Base-by-base conservation (phyloP, 2,797 vertebrate genomes). In the Enteromius radiatus region DNA sequence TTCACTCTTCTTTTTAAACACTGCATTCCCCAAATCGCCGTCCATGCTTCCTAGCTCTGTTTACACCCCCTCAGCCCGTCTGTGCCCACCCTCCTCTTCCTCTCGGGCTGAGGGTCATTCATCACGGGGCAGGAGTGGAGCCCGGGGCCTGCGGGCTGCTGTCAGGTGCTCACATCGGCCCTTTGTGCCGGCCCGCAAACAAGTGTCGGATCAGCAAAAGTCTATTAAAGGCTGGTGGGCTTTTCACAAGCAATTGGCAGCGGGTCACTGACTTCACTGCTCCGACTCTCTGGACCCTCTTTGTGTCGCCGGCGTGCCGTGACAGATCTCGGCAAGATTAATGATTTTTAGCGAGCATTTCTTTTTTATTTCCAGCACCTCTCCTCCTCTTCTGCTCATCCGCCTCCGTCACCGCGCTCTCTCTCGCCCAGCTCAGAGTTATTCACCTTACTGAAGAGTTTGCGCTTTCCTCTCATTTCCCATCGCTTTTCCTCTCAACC, bases 191-290 rank as follows among this genome's bases (percentile, higher is more conserved):
- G 95, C 96, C 95, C 97, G 96, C 96, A 98, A 99, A 99, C 98
- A 98, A 99, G 97, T 99, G 98, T 99, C 94, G 97, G 97, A 99
- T 99, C 97, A 99, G 98, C 98, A 99, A 98, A 99, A 99, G 97
- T 99, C 97, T 99, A 98, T 99, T 99, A 98, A 95, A 98, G 97
- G 96, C 97, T 97, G 97, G 96, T 97, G 97, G 97, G 98, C 97
- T 96, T 98, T 99, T 99, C 97, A 97, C 96, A 97, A 97, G 96
- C 97, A 98, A 99, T 99, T 97, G 98, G 97, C 96, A 96, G 94
- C 96, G 97, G 97, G 97, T 99, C 98, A 99, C 94, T 98, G 97
- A 97, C 94, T 96, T 93, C 93, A 94, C 94, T 95, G 92, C 95
- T 94, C 92, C 94, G 96, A 96, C 96, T 96, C 96, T 96, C 95